Conservation (phyloP, 2,113 vertebrate species). For the Gnathonemus longibarbis region DNA sequence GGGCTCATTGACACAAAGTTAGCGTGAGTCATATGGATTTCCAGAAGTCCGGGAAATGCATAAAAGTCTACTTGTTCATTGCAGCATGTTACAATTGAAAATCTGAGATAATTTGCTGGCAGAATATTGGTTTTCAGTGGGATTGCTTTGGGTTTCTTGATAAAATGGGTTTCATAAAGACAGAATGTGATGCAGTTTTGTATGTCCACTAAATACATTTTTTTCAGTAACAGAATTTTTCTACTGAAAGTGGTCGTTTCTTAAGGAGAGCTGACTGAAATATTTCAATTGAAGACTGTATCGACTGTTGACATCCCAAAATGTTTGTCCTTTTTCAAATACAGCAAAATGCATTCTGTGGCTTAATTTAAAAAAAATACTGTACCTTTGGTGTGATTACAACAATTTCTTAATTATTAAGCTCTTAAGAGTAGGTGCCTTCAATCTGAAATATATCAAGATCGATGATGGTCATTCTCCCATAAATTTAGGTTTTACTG, state of each 20-base stretch:
- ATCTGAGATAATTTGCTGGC: neutral
- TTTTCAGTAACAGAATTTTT: constrained; percentile 11
- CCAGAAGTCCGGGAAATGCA: neutral
- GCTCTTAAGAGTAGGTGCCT: neutral
- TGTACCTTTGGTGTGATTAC: neutral
- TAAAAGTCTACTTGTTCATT: constrained; percentile 1
- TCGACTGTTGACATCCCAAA: neutral
- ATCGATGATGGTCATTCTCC: neutral
- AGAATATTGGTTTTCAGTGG: neutral
- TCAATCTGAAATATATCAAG: neutral
- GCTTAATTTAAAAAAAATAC: neutral
- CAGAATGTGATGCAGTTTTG: neutral
- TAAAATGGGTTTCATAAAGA: neutral
- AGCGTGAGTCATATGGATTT: neutral
- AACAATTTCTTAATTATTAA: neutral
- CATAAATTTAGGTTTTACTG: neutral
- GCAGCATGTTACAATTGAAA: neutral
- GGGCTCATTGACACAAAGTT: neutral
- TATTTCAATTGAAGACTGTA: neutral
- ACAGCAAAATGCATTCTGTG: neutral
- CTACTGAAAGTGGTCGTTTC: neutral
- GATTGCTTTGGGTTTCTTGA: neutral
- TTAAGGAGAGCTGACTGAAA: neutral
- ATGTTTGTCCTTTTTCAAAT: neutral
- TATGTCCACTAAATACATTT: constrained; percentile 1